Evolutionary conservation across 1,140 invertebrate species (phyloP).

Genomic region (Odontomachus brunneus): DNA sequence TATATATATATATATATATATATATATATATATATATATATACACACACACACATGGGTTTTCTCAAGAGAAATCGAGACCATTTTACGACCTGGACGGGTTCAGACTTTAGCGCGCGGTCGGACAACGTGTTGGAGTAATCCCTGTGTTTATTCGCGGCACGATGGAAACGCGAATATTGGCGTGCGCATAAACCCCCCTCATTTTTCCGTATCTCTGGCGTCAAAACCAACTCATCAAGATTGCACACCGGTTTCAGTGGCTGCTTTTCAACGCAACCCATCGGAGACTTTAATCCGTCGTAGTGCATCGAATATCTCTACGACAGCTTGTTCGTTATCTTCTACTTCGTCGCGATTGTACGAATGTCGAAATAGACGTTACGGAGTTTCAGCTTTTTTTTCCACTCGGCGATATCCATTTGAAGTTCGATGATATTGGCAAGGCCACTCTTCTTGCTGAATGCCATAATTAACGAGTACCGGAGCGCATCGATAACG

Average conservation of each 20-base stretch:
- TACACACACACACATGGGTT: too few species aligned
- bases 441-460: conserved; percentile 5
- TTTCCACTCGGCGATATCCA: neutral
- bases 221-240: conserved; percentile 12
- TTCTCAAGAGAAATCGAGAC: neutral
- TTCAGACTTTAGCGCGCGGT: neutral
- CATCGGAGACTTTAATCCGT: conserved; percentile 26
- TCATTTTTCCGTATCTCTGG: too few species aligned
- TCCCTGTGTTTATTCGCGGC: neutral
- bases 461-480: conserved; percentile 40
- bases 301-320: conserved; percentile 2
- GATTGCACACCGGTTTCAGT: conserved; percentile 28
- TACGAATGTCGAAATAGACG: conserved; percentile 8
- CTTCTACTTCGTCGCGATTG: conserved; percentile 17
- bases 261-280: neutral
- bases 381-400: neutral
- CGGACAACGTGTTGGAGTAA: neutral
- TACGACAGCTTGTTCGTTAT: neutral
- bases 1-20: too few species aligned
- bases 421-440: conserved; percentile 32
- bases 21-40: too few species aligned
- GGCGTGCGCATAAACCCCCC: too few species aligned
- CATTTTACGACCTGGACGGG: neutral
- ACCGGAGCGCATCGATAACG: conserved; percentile 6
- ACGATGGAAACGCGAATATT: neutral